Conservation (phyloP, 2,113 vertebrate species). For the Hemibagrus wyckioides region DNA sequence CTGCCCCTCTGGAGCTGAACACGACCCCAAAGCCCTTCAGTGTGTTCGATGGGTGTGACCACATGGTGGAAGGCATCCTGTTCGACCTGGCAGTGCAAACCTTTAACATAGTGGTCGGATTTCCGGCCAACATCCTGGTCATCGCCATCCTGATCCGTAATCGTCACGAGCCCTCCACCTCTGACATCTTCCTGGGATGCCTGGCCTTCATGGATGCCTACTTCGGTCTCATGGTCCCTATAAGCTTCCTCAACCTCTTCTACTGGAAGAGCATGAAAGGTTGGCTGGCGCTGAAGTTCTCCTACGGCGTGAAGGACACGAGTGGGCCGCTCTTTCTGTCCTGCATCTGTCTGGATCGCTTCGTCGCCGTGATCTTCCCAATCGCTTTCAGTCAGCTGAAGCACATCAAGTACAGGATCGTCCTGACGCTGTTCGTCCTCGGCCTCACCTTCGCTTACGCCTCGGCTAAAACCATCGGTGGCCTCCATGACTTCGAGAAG, state of each 20-base stretch:
- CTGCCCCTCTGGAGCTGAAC: conserved; percentile 41
- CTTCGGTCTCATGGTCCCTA: conserved; percentile 68
- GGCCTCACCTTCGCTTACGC: conserved; percentile 72
- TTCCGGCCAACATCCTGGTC: conserved; percentile 73
- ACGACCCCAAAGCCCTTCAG: conserved; percentile 61
- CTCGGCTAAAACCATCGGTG: conserved; percentile 66
- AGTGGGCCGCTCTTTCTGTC: conserved; percentile 73
- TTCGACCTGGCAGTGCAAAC: conserved; percentile 72
- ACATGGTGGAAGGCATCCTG: conserved; percentile 61
- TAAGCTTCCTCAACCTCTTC: conserved; percentile 69
- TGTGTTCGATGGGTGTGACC: conserved; percentile 69
- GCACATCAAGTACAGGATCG: conserved; percentile 66
- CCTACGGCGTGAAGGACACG: conserved; percentile 74
- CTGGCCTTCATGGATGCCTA: conserved; percentile 75
- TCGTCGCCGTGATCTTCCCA: conserved; percentile 75
- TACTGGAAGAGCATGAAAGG: conserved; percentile 64
- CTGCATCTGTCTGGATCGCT: conserved; percentile 75
- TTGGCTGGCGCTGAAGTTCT: conserved; percentile 64
- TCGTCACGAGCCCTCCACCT: conserved; percentile 69
- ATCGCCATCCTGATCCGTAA: conserved; percentile 66
- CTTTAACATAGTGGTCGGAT: conserved; percentile 70
- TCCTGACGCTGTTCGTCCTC: conserved; percentile 62
- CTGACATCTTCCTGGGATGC: conserved; percentile 73
- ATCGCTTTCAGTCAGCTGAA: conserved; percentile 68
- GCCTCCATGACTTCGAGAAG: conserved; percentile 71